These are phyloP conservation scores for Ptychodera flava DNA, from an alignment of 35 echinoderm and acorn worm genomes.

Conservation along the genomic window DNA sequence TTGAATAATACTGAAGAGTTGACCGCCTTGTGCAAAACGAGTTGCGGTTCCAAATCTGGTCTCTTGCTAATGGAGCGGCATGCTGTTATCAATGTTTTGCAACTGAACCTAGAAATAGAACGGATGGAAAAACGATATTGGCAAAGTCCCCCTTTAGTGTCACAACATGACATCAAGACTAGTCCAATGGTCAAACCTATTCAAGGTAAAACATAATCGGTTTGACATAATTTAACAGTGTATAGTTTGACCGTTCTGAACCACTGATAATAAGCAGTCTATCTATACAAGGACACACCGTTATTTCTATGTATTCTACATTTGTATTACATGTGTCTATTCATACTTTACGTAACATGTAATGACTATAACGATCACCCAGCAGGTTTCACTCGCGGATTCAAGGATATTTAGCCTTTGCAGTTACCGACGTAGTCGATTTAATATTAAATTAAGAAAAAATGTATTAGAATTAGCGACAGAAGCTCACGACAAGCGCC, in stretches of 20 bases:
- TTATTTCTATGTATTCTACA: too few species aligned
- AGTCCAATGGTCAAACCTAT: background rate
- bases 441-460: background rate
- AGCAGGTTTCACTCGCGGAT: background rate
- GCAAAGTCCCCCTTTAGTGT: too few species aligned
- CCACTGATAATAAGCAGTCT: too few species aligned
- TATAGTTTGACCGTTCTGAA: too few species aligned
- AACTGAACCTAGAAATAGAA: slow-evolving; percentile 29
- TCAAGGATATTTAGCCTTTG: background rate
- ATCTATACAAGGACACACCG: too few species aligned
- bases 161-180: too few species aligned
- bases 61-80: background rate
- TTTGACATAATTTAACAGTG: too few species aligned
- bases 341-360: background rate
- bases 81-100: slow-evolving; percentile 14
- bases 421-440: background rate
- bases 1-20: slow-evolving; percentile 46
- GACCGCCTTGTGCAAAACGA: slow-evolving; percentile 16
- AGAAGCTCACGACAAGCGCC: too few species aligned
- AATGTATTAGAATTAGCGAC: too few species aligned
- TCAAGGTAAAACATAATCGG: too few species aligned
- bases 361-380: too few species aligned
- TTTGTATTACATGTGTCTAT: too few species aligned
- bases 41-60: background rate
- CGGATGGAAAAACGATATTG: background rate